These are phyloP conservation scores for Natator depressus DNA, from an alignment of 2,113 vertebrate genomes.

Conservation along the genomic window DNA sequence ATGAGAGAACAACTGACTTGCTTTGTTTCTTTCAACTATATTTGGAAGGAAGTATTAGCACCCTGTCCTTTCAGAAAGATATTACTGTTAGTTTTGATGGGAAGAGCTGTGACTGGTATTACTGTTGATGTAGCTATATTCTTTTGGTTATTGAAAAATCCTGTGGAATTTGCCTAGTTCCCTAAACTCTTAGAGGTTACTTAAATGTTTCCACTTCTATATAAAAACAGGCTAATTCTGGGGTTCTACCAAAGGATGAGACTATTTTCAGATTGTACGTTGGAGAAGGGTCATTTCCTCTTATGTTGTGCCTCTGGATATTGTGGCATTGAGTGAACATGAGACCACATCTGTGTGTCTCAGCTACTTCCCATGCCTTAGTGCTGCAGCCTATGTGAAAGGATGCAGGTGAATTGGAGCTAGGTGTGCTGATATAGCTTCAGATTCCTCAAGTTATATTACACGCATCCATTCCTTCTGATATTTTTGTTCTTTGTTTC, in stretches of 20 bases:
- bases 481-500: background rate
- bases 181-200: background rate
- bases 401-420: accelerated
- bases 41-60: background rate
- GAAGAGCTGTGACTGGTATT: background rate
- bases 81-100: background rate
- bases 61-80: background rate
- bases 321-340: accelerated
- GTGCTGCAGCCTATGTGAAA: accelerated
- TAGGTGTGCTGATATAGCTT: background rate
- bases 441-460: background rate
- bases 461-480: background rate
- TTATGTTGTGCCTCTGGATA: accelerated
- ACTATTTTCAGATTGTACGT: accelerated
- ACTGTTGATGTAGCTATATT: accelerated
- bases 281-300: background rate
- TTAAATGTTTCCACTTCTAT: background rate
- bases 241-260: background rate
- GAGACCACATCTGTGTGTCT: background rate
- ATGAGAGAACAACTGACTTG: background rate
- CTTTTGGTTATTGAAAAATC: background rate
- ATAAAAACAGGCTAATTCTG: background rate
- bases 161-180: background rate
- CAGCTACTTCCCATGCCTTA: accelerated
- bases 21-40: background rate